A percentile compares a stretch with the other conserved stretches of the same genome.
Conservation (phyloP, 2,797 vertebrate genomes). For the Orientallactaga sibirica region DNA sequence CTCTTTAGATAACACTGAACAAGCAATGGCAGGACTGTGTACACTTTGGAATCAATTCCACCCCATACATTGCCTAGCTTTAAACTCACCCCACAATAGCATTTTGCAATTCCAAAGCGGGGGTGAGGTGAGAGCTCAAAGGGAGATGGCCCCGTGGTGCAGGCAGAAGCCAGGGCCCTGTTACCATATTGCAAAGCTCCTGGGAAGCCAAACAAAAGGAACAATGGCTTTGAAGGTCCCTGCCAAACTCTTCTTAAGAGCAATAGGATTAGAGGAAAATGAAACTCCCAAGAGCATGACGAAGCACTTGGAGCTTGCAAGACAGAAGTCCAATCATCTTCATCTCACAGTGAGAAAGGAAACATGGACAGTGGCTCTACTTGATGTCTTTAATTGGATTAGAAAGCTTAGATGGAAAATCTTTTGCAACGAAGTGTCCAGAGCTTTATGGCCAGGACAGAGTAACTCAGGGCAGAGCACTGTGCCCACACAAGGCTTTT, state of each 20-base stretch:
- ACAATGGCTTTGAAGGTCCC: conserved; percentile 8
- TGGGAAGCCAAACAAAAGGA: conserved; percentile 64
- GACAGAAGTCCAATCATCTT: conserved; percentile 50
- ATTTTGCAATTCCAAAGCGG: neutral
- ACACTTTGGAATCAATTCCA: neutral
- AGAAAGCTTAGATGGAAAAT: conserved; percentile 65
- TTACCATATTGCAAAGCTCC: conserved; percentile 64
- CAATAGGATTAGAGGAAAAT: neutral
- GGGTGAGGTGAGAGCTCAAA: neutral
- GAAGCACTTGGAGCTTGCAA: neutral
- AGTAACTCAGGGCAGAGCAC: conserved; percentile 33
- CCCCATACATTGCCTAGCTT: conserved; percentile 27
- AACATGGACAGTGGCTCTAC: conserved; percentile 53
- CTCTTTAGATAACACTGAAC: neutral
- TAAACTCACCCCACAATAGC: neutral
- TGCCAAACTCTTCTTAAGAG: conserved; percentile 36
- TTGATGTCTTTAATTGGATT: conserved; percentile 78
- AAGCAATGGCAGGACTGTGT: neutral
- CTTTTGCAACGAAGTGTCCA: conserved; percentile 48
- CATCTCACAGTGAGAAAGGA: conserved; percentile 50
- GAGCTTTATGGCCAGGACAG: conserved; percentile 44
- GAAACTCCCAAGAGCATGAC: conserved; percentile 17
- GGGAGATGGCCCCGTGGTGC: neutral
- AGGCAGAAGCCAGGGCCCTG: neutral
- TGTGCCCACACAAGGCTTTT: conserved; percentile 29